Evolutionary conservation across 2,797 vertebrate genomes (phyloP).

Genomic region (Hybognathus amarus): DNA sequence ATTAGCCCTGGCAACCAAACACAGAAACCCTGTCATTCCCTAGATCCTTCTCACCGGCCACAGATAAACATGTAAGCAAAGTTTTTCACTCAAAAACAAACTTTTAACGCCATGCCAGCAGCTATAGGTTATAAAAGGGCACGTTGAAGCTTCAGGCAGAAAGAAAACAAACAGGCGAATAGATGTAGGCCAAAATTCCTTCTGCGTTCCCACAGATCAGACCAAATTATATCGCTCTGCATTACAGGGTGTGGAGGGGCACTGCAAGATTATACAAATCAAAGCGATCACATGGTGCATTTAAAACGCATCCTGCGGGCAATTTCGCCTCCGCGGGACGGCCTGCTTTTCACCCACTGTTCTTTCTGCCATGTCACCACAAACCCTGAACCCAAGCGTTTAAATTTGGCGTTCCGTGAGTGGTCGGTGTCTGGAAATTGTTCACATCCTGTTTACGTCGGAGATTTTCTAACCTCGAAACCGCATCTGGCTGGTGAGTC

Average conservation of each 20-base stretch:
- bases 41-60: slow-evolving; percentile 54
- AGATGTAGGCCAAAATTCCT: slow-evolving; percentile 53
- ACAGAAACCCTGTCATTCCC: slow-evolving; percentile 64
- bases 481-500: slow-evolving; percentile 75
- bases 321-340: slow-evolving; percentile 53
- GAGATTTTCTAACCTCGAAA: slow-evolving; percentile 75
- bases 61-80: slow-evolving; percentile 61
- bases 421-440: slow-evolving; percentile 83
- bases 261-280: slow-evolving; percentile 44
- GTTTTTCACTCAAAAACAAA: slow-evolving; percentile 57
- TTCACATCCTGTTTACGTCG: slow-evolving; percentile 86
- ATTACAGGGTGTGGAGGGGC: slow-evolving; percentile 48
- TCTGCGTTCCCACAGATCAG: slow-evolving; percentile 43
- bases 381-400: slow-evolving; percentile 78
- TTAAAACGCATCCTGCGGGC: slow-evolving; percentile 1
- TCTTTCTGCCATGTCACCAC: slow-evolving; percentile 74
- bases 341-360: slow-evolving; percentile 76
- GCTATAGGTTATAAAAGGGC: slow-evolving; percentile 47
- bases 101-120: slow-evolving; percentile 39
- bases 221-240: slow-evolving; percentile 49
- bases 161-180: slow-evolving; percentile 18
- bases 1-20: slow-evolving; percentile 62
- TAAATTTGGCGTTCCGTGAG: slow-evolving; percentile 82
- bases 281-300: slow-evolving; percentile 9
- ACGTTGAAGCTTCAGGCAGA: slow-evolving; percentile 46